Conservation (phyloP, 2,113 vertebrate genomes). For the Chunga burmeisteri region DNA sequence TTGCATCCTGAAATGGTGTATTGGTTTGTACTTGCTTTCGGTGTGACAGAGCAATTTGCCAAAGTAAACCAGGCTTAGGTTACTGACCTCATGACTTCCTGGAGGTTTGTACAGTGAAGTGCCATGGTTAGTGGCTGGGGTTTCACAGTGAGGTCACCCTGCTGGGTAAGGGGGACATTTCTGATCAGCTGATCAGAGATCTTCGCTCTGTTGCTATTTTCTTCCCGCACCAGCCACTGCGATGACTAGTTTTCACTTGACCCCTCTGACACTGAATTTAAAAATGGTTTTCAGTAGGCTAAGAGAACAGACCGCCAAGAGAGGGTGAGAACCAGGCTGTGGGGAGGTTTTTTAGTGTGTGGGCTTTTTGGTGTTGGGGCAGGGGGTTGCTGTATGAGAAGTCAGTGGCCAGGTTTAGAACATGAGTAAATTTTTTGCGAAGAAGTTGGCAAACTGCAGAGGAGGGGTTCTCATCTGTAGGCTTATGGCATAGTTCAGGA, state of each 20-base stretch:
- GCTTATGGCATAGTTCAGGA: background rate
- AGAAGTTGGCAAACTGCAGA: background rate
- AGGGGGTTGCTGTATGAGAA: background rate
- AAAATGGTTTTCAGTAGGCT: background rate
- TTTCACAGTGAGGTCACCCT: background rate
- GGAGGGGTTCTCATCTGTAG: background rate
- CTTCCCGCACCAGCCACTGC: rapidly evolving
- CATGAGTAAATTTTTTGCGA: background rate
- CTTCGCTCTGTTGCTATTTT: background rate
- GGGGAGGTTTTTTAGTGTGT: background rate
- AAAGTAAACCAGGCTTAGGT: background rate
- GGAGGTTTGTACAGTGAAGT: background rate
- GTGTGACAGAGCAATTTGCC: background rate
- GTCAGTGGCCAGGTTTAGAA: background rate
- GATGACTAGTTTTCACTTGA: background rate
- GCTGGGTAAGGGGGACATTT: background rate
- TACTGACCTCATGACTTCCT: background rate
- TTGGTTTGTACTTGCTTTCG: background rate
- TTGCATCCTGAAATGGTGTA: background rate
- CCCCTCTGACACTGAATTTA: background rate
- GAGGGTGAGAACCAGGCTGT: background rate
- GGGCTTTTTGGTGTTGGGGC: background rate
- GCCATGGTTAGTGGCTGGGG: background rate
- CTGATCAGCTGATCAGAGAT: background rate
- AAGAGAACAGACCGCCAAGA: background rate